Evolutionary conservation across 2,888 invertebrate species (phyloP), one percentile per base, ranked within the genome.

Genomic region (Fragum fragum): DNA sequence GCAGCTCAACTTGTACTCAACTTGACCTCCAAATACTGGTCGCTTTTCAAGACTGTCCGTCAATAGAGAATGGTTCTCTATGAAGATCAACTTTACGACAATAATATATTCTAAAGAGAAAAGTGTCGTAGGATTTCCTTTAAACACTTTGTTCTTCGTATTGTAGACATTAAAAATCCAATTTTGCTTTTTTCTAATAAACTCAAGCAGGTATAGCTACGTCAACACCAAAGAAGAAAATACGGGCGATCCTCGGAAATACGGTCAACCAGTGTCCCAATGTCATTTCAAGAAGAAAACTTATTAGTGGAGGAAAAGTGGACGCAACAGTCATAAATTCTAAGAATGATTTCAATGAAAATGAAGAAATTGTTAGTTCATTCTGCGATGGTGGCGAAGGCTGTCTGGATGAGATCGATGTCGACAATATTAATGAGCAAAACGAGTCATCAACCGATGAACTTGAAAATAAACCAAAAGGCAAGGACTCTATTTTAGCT

Each of bases 181-280:
- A n/a, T n/a, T n/a, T n/a, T n/a, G n/a, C n/a, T n/a, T n/a, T n/a
- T n/a, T n/a, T n/a, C n/a, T n/a, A n/a, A n/a, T 36, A 6, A 36
- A 36, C 9, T 36, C 5, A 3, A 36, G 32, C 9, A 32, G 23
- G 39, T 11, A 36, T 42, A 23, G 36, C 18, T 23, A 66, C 66
- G n/a, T 66, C 66, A 9, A 66, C 66, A n/a, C 66, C 66, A n/a
- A 66, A 66, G 26, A 66, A 66, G 42, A 23, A 47, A 16, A 3
- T 39, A n/a, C 42, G 26, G 32, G 11, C 42, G n/a, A 21, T 6
- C 36, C 63, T 16, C 1, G 21, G 7, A 32, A 63, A 42, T 16
- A 28, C 57, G 2, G 32, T 18, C 14, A 16, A 18, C 32, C 2
- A 32, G 32, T 28, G 14, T 5, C 32, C 29, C 0, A 61, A 32